Conservation (phyloP, 2,888 invertebrate genomes). For the Steinernema hermaphroditum region DNA sequence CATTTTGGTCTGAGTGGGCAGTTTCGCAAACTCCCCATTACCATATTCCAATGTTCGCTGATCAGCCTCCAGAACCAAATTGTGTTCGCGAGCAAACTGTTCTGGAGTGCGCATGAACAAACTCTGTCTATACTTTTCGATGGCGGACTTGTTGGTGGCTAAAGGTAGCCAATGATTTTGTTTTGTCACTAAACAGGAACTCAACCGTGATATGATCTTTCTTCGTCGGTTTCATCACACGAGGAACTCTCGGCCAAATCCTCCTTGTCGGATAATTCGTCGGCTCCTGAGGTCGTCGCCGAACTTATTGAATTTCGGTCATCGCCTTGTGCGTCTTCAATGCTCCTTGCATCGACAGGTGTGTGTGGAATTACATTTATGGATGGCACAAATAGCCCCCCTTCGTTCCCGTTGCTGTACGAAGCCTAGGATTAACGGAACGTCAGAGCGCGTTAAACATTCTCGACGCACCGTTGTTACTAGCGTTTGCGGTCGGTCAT, state of each 20-base stretch:
- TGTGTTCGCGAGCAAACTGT: conserved; percentile 67
- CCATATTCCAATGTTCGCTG: conserved; percentile 10
- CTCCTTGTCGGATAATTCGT: conserved; percentile 59
- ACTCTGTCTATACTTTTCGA: conserved; percentile 41
- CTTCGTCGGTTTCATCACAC: conserved; percentile 45
- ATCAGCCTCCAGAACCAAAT: conserved; percentile 66
- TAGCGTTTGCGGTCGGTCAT: conserved; percentile 41
- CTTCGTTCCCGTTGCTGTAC: conserved; percentile 15
- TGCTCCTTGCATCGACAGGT: conserved; percentile 49
- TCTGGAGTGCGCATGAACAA: conserved; percentile 65
- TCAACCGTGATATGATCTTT: conserved; percentile 11
- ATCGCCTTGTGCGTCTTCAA: conserved; percentile 37
- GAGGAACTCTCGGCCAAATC: conserved; percentile 48
- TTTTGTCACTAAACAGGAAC: neutral
- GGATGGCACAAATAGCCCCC: conserved; percentile 56
- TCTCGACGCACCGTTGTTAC: conserved; percentile 13
- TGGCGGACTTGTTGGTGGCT: conserved; percentile 4
- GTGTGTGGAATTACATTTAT: conserved; percentile 66
- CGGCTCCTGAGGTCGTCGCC: conserved; percentile 62
- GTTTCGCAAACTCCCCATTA: conserved; percentile 38
- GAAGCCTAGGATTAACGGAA: conserved; percentile 4
- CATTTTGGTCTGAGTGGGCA: conserved; percentile 38
- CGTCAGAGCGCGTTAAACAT: too few species aligned
- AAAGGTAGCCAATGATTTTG: neutral
- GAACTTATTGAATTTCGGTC: conserved; percentile 24